These are phyloP conservation scores for Diplosoma virens DNA, from an alignment of 23 tunicate species.

Conservation along the genomic window DNA sequence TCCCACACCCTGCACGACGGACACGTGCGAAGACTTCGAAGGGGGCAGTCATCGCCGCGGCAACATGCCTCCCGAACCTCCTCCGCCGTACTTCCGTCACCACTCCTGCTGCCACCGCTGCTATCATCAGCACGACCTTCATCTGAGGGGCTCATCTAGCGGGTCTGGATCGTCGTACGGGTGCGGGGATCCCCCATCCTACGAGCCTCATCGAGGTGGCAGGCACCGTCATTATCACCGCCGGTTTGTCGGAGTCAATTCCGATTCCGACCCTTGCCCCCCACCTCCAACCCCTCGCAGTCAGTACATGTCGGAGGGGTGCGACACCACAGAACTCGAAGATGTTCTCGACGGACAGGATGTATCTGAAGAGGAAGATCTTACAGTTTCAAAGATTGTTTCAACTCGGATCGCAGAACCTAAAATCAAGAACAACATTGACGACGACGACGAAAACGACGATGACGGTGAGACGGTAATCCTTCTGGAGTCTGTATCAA, in stretches of 20 bases:
- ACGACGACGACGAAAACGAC: neutral
- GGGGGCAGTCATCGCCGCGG: constrained; percentile 12
- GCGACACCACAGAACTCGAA: constrained; percentile 75
- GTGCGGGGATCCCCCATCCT: constrained; percentile 33
- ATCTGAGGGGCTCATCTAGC: constrained; percentile 19
- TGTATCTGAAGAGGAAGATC: neutral
- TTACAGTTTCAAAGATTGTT: too few species aligned
- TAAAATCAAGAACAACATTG: constrained; percentile 28
- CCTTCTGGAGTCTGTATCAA: constrained; percentile 10
- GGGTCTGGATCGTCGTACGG: constrained; percentile 40
- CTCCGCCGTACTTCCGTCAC: constrained; percentile 60
- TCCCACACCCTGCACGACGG: constrained; percentile 70
- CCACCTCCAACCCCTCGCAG: constrained; percentile 93
- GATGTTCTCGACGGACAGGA: constrained; percentile 23
- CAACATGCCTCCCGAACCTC: constrained; percentile 43
- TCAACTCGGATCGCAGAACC: too few species aligned
- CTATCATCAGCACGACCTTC: constrained; percentile 36
- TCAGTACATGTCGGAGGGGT: constrained; percentile 86
- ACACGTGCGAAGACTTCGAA: constrained; percentile 54
- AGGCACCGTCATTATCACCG: constrained; percentile 9
- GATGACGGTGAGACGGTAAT: constrained; percentile 27
- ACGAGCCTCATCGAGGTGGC: neutral
- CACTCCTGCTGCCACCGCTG: constrained; percentile 52
- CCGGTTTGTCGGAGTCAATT: constrained; percentile 38
- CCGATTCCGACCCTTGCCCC: constrained; percentile 87